Evolutionary conservation across 2,797 vertebrate species (phyloP).

Genomic region (Poecilia velifera): DNA sequence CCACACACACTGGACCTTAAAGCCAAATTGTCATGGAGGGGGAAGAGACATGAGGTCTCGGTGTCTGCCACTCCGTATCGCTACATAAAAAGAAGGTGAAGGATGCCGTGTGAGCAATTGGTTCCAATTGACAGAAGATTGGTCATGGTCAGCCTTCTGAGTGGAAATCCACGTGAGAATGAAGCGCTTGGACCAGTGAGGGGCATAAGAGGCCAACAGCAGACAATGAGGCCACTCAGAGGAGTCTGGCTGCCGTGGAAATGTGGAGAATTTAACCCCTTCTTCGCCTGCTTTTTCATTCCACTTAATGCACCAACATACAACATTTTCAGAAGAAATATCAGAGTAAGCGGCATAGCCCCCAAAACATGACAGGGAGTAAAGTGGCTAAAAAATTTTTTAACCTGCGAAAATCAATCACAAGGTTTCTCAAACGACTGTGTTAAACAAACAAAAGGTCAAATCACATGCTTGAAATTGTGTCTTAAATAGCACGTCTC

Average conservation of each 20-base stretch:
- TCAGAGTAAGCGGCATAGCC: not conserved
- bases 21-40: constrained; percentile 73
- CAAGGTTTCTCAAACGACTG: not conserved
- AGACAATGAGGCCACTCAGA: constrained; percentile 80
- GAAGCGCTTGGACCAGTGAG: constrained; percentile 75
- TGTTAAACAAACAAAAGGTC: constrained; percentile 24
- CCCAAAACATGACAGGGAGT: not conserved
- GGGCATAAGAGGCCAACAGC: constrained; percentile 74
- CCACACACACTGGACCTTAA: constrained; percentile 75
- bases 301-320: constrained; percentile 32
- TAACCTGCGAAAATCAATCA: not conserved
- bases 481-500: constrained; percentile 35
- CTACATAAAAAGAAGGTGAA: constrained; percentile 80
- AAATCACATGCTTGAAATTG: constrained; percentile 28
- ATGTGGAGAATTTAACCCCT: constrained; percentile 71
- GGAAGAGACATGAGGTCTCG: constrained; percentile 75
- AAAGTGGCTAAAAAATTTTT: not conserved
- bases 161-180: constrained; percentile 87
- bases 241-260: constrained; percentile 74
- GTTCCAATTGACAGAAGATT: constrained; percentile 82
- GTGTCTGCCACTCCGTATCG: constrained; percentile 72
- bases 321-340: constrained; percentile 11
- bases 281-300: constrained; percentile 50
- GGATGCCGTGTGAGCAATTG: constrained; percentile 81
- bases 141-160: constrained; percentile 81